phyloP scores from a whole-genome alignment of 2,113 vertebrate species.

The Hippocampus zosterae region DNA sequence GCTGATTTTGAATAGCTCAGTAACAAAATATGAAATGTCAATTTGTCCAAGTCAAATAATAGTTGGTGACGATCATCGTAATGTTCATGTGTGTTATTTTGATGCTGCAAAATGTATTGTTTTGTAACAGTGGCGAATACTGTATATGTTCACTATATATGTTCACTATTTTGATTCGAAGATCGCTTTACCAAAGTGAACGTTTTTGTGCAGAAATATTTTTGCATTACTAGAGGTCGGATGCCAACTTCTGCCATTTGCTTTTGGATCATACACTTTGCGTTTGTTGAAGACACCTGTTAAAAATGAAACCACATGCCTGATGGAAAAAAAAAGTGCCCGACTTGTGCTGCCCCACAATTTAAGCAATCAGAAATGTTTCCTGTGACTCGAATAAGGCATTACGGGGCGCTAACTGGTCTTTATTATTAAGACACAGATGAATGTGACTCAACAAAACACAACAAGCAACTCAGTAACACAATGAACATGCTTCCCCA shows the following conservation, averaged over 20 bases:
- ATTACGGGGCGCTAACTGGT: not conserved
- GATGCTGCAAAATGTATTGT: not conserved
- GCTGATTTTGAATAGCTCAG: constrained; percentile 9
- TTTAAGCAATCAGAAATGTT: not conserved
- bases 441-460: no score
- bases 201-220: not conserved
- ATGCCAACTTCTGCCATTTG: not conserved
- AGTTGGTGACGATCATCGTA: not conserved
- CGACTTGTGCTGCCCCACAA: not conserved
- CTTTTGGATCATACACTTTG: not conserved
- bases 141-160: not conserved
- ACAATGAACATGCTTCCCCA: no score
- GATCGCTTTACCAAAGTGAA: not conserved
- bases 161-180: not conserved
- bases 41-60: constrained; percentile 4
- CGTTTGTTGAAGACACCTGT: no score
- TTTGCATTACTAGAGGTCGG: not conserved
- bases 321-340: not conserved
- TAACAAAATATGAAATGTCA: constrained; percentile 32
- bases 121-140: not conserved
- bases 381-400: not conserved
- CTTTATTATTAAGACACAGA: no score
- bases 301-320: not conserved
- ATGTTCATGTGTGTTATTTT: not conserved
- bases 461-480: no score